These are phyloP conservation scores for Egretta garzetta DNA, from an alignment of 2,113 vertebrate species.

Conservation along the genomic window DNA sequence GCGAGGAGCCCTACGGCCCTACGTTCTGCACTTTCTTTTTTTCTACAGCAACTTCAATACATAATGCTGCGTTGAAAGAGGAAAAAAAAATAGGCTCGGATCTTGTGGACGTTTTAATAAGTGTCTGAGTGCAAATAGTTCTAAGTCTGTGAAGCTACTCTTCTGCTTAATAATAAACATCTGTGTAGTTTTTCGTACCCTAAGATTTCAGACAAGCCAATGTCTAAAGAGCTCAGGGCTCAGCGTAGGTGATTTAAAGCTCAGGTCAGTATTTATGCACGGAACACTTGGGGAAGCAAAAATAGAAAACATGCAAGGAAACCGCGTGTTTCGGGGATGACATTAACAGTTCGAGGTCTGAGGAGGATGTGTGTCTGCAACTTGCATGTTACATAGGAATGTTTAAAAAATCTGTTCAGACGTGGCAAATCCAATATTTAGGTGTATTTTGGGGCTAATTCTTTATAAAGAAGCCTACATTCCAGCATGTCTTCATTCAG, in stretches of 20 bases:
- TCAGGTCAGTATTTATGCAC: constrained; percentile 1
- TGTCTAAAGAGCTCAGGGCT: constrained; percentile 2
- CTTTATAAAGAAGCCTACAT: constrained; percentile 65
- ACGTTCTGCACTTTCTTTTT: fast-evolving
- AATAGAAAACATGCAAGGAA: constrained; percentile 12
- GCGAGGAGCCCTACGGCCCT: background rate
- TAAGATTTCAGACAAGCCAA: background rate
- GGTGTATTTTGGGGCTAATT: constrained; percentile 20
- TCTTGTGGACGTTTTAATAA: background rate
- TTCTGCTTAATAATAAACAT: constrained; percentile 55
- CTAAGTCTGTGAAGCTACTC: constrained; percentile 1
- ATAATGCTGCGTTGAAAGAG: background rate
- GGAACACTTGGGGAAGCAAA: background rate
- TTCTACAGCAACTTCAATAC: background rate
- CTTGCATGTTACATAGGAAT: background rate
- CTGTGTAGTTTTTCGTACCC: background rate
- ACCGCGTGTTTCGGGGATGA: background rate
- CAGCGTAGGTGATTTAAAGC: constrained; percentile 4
- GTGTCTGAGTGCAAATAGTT: background rate
- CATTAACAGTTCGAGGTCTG: background rate
- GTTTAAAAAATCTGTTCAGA: background rate
- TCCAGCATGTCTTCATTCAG: constrained; percentile 70
- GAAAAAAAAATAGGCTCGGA: background rate
- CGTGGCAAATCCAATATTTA: background rate
- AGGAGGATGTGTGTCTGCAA: background rate